phyloP scores from a whole-genome alignment of 2,797 vertebrate species.

The Poecilia picta region DNA sequence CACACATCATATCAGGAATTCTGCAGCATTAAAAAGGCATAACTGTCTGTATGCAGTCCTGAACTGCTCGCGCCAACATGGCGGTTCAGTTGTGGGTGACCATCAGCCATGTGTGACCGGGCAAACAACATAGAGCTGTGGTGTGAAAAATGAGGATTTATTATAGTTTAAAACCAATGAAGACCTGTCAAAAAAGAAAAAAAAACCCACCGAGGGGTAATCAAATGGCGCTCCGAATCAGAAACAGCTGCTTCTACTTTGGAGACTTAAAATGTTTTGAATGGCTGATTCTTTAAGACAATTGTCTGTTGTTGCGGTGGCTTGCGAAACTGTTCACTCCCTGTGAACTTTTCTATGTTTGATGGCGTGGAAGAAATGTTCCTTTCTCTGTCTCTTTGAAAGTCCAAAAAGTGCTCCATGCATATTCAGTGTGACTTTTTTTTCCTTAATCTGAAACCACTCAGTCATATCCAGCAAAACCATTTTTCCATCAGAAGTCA shows the following conservation, averaged over 20 bases:
- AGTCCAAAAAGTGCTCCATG: too few relatives aligned
- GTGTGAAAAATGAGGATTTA: conserved; percentile 52
- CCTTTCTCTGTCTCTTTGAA: too few relatives aligned
- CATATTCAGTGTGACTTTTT: not conserved
- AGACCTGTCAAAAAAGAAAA: conserved; percentile 7
- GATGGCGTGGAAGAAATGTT: not conserved
- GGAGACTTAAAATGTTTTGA: conserved; percentile 12
- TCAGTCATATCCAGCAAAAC: too few relatives aligned
- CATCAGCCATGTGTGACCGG: conserved; percentile 55
- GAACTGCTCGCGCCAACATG: conserved; percentile 50
- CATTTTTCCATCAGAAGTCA: too few relatives aligned
- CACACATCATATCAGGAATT: conserved; percentile 18
- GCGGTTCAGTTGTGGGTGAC: conserved; percentile 46
- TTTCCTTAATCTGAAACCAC: too few relatives aligned
- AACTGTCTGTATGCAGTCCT: conserved; percentile 27
- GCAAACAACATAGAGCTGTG: conserved; percentile 54
- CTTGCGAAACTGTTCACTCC: not conserved
- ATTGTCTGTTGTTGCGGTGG: not conserved
- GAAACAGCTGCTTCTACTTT: conserved; percentile 26
- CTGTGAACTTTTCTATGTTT: not conserved
- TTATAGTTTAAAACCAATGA: conserved; percentile 25
- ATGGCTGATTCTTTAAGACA: conserved; percentile 28
- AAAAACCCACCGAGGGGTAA: conserved; percentile 1
- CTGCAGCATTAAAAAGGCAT: not conserved
- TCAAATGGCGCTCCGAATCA: conserved; percentile 18